These are phyloP conservation scores for Esox masquinongy DNA, from an alignment of 2,797 vertebrate genomes.

Conservation along the genomic window DNA sequence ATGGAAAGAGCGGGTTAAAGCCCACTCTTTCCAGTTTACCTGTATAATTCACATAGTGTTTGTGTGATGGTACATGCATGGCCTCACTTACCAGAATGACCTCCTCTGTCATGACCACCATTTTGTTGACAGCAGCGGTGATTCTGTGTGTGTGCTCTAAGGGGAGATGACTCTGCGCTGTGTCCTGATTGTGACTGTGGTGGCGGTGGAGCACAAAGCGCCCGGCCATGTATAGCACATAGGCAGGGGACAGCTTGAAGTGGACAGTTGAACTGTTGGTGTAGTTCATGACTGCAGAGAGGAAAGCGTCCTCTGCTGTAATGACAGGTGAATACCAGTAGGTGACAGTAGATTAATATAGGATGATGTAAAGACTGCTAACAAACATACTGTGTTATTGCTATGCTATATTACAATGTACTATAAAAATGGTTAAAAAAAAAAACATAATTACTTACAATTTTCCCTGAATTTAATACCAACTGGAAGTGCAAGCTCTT, in stretches of 20 bases:
- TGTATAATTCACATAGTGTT: not conserved
- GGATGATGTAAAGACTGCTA: constrained; percentile 1
- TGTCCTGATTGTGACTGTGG: constrained; percentile 53
- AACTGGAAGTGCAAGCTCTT: constrained; percentile 73
- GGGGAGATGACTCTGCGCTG: constrained; percentile 58
- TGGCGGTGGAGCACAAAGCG: constrained; percentile 82
- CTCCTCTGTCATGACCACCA: constrained; percentile 86
- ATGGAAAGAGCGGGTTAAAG: too few species aligned
- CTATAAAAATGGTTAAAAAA: not conserved
- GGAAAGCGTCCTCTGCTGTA: constrained; percentile 86
- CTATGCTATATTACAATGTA: not conserved
- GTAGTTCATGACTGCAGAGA: constrained; percentile 90
- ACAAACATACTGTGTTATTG: not conserved
- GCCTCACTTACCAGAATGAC: constrained; percentile 85
- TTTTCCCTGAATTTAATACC: constrained; percentile 79
- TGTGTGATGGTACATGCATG: not conserved
- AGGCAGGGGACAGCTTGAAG: constrained; percentile 91
- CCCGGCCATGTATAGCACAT: constrained; percentile 83
- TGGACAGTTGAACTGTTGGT: constrained; percentile 92
- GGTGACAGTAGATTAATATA: constrained; percentile 43
- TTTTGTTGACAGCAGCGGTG: constrained; percentile 82
- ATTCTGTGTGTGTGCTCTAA: constrained; percentile 74
- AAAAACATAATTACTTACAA: constrained; percentile 75
- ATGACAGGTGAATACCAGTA: constrained; percentile 36
- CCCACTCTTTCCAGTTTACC: not conserved